A percentile compares a stretch with the other conserved stretches of the same genome.
These are phyloP conservation scores for Sporophila hypoxantha DNA, from an alignment of 2,113 vertebrate species.

Conservation along the genomic window DNA sequence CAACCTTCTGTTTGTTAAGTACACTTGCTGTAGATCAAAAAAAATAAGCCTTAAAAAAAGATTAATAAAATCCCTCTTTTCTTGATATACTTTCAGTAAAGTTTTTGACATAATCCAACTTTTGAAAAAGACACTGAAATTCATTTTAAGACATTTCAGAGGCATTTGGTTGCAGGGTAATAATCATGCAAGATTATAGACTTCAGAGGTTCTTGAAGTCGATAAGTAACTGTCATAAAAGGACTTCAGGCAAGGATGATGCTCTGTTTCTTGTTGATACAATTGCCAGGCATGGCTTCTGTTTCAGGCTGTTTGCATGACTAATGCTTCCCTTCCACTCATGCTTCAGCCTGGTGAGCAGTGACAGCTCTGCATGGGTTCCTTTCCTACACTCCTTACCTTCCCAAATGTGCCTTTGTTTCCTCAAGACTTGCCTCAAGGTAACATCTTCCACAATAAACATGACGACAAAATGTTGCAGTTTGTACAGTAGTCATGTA, in stretches of 20 bases:
- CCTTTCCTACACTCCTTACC: not conserved
- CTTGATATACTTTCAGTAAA: not conserved
- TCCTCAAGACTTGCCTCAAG: not conserved
- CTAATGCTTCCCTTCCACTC: not conserved
- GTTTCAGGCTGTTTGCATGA: not conserved
- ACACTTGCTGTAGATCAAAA: not conserved
- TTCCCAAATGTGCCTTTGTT: not conserved
- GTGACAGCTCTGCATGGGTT: not conserved
- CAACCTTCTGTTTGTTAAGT: not conserved
- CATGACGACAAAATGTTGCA: not conserved
- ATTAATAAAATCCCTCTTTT: not conserved
- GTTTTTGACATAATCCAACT: not conserved
- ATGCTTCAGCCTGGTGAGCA: not conserved
- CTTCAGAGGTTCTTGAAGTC: constrained; percentile 18
- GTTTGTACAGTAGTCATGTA: not conserved
- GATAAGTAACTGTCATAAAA: constrained; percentile 4
- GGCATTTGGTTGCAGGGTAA: not conserved
- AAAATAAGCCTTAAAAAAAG: not conserved
- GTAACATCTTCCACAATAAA: not conserved
- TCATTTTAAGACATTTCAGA: not conserved
- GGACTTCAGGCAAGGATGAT: not conserved
- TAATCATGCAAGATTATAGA: not conserved
- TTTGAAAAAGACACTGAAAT: not conserved
- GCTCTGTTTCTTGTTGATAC: constrained; percentile 19
- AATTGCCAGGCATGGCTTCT: not conserved